Evolutionary conservation across 2,113 vertebrate species (phyloP), one percentile per base, ranked within the genome.

Genomic region (Bujurquina vittata): DNA sequence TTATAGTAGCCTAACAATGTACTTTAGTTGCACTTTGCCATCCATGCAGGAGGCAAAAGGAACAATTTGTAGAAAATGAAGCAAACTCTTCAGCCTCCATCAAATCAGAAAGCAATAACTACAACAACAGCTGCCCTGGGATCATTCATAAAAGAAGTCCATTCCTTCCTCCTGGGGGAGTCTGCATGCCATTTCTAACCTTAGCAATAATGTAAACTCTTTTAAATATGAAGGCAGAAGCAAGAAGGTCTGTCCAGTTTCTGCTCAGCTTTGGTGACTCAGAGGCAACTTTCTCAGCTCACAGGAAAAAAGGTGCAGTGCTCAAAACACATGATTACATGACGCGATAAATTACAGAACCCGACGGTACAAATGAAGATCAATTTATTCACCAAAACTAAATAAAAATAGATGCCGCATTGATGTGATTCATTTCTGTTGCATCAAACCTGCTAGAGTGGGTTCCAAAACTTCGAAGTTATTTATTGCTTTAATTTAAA

Each of bases 31-130:
- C 15, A 33, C n/a, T 33, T 56, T 2, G 3, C 52, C 3, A 2
- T 37, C 46, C 40, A 52, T 8, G 37, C 17, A 35, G 74, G 79
- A 80, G 54, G 58, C 59, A 65, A 14, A 37, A 40, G 18, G 33
- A 80, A 59, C 82, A 72, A 80, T 63, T 76, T n/a, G n/a, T 11
- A 29, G 75, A 52, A 84, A 92, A 86, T 77, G 22, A 40, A 87
- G 67, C 85, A 61, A 84, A 78, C 81, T 91, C 85, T 88, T 84
- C 58, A 61, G 49, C 79, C 59, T 67, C 62, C 56, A 84, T 81
- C 81, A 52, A 77, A 81, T 87, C 76, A 73, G n/a, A 83, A 35
- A 65, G 54, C 56, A 83, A 77, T 43, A 84, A 79, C 40, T 26
- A 18, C 31, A 75, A 67, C 77, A 74, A 43, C 23, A 20, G 23